Conservation (phyloP, 2,888 invertebrate genomes). For the Choristoneura rosaceana region DNA sequence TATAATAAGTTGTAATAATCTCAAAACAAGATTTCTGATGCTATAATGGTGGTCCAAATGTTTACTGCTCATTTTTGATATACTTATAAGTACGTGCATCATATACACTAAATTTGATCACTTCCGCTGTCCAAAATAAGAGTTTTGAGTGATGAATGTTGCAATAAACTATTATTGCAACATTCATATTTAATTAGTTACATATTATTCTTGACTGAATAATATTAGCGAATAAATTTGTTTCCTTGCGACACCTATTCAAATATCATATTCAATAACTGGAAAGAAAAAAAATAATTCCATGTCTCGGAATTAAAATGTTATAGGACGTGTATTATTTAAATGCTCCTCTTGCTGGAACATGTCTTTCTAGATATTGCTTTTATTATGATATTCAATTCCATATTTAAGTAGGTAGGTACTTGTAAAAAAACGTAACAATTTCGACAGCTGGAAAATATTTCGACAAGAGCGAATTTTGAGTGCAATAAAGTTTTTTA, state of each 20-base stretch:
- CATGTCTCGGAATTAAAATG: slow-evolving; percentile 2
- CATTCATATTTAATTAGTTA: no score
- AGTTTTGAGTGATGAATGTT: no score
- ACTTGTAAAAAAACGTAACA: neutral
- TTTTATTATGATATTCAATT: slow-evolving; percentile 46
- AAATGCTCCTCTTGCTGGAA: slow-evolving; percentile 41
- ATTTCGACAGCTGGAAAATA: neutral
- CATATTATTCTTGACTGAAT: neutral
- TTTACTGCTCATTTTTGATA: neutral
- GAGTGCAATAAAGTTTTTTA: neutral
- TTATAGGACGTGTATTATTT: slow-evolving; percentile 38
- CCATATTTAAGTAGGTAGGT: no score
- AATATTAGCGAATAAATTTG: neutral
- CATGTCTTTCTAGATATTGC: slow-evolving; percentile 57
- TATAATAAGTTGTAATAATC: slow-evolving; percentile 30
- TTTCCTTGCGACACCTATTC: neutral
- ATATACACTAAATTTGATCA: no score
- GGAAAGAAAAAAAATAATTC: slow-evolving; percentile 5
- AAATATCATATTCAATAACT: slow-evolving; percentile 15
- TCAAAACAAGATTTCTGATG: slow-evolving; percentile 19
- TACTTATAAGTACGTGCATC: neutral
- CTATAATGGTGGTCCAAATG: slow-evolving; percentile 3
- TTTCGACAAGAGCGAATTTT: neutral
- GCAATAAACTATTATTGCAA: no score
- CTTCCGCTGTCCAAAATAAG: no score